Conservation (phyloP, 2,113 vertebrate species). For the Morone chrysops region DNA sequence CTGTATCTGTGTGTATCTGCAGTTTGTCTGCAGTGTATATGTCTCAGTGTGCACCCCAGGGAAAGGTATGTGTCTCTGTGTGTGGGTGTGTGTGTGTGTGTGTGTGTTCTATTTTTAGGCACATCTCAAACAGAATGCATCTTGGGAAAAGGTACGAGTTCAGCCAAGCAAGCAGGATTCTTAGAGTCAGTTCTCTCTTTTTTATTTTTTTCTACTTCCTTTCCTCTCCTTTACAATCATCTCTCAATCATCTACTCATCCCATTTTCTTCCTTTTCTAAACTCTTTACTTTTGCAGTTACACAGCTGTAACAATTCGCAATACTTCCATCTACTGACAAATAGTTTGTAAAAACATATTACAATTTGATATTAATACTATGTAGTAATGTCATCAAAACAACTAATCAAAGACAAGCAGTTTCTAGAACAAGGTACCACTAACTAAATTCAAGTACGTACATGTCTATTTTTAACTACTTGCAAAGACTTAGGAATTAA, state of each 20-base stretch:
- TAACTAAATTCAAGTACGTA: slow-evolving; percentile 15
- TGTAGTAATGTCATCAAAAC: not conserved
- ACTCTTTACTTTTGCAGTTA: not conserved
- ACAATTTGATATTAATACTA: not conserved
- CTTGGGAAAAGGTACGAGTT: slow-evolving; percentile 76
- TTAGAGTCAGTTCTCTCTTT: slow-evolving; percentile 50
- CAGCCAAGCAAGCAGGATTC: slow-evolving; percentile 67
- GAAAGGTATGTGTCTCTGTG: slow-evolving; percentile 46
- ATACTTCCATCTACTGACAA: slow-evolving; percentile 11
- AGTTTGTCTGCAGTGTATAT: slow-evolving; percentile 60
- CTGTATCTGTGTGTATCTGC: slow-evolving; percentile 43
- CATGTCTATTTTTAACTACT: slow-evolving; percentile 53
- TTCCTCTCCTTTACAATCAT: slow-evolving; percentile 10
- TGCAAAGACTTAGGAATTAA: slow-evolving; percentile 53
- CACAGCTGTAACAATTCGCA: not conserved
- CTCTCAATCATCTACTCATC: not conserved
- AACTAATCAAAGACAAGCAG: not conserved
- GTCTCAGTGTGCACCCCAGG: slow-evolving; percentile 68
- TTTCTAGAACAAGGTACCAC: slow-evolving; percentile 1
- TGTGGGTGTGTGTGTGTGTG: slow-evolving; percentile 16
- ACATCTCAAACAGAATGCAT: slow-evolving; percentile 74
- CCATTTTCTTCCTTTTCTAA: not conserved
- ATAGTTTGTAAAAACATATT: slow-evolving; percentile 1
- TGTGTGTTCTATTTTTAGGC: slow-evolving; percentile 72
- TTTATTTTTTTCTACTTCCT: not conserved